Conservation (phyloP, 1,140 invertebrate species). For the Euglossa dilemma region DNA sequence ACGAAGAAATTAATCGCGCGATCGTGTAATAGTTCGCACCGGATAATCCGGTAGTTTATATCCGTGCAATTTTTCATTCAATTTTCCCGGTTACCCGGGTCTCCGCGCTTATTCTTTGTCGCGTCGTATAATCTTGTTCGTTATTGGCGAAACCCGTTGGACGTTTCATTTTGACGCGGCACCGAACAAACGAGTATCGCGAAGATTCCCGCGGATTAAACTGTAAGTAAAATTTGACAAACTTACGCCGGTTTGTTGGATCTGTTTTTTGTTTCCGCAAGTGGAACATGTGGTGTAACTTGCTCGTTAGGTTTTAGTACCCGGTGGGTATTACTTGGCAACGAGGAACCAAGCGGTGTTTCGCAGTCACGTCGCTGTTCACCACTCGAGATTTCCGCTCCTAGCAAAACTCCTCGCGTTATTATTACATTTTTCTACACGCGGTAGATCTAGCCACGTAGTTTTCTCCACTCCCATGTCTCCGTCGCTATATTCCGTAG, state of each 20-base stretch:
- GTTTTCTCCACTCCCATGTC: not conserved
- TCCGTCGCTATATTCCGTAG: not conserved
- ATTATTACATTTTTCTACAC: constrained; percentile 29
- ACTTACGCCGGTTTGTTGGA: not conserved
- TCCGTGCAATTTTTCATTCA: not conserved
- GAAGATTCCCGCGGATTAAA: not conserved
- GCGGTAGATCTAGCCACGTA: not conserved
- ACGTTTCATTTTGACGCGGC: not conserved
- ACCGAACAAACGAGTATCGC: not conserved
- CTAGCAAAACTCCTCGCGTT: constrained; percentile 3
- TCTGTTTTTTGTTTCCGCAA: not conserved
- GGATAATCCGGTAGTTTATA: not conserved
- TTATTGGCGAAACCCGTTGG: not conserved
- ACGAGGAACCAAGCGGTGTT: not conserved
- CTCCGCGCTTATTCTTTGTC: not conserved
- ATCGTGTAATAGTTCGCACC: not conserved
- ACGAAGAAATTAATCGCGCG: too few species aligned
- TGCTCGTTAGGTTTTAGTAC: not conserved
- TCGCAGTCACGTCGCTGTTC: constrained; percentile 11
- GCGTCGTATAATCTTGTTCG: not conserved
- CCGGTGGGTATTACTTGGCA: too few species aligned
- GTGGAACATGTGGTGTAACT: not conserved
- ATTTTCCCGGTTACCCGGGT: not conserved
- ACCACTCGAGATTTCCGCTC: constrained; percentile 1
- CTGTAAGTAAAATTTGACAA: not conserved